Percentiles rank a stretch among this genome's conserved stretches.
Conservation (phyloP, 92 coral and sea anemone genomes). For the Siderastrea radians region DNA sequence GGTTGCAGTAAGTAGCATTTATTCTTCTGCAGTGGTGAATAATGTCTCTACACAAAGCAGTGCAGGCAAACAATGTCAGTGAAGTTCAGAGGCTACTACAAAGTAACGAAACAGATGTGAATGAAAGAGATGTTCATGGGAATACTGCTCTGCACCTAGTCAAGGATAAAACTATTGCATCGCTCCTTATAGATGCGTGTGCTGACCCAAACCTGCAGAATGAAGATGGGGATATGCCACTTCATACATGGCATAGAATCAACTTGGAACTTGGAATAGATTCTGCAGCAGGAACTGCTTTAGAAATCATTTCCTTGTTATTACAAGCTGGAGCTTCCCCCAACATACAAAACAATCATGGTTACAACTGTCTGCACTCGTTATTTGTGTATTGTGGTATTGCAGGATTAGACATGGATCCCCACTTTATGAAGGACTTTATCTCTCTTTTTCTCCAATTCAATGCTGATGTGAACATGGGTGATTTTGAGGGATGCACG, state of each 20-base stretch:
- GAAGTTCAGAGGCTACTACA: neutral
- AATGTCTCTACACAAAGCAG: neutral
- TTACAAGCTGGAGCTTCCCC: conserved; percentile 62
- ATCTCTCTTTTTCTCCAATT: conserved; percentile 35
- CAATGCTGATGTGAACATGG: conserved; percentile 38
- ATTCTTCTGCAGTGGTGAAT: no score
- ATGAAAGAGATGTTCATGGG: conserved; percentile 43
- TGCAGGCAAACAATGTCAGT: neutral
- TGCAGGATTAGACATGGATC: conserved; percentile 36
- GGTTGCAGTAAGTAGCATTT: neutral
- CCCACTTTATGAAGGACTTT: neutral
- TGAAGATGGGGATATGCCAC: conserved; percentile 45
- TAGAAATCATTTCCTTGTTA: conserved; percentile 37
- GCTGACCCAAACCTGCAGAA: conserved; percentile 54
- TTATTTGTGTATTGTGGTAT: conserved; percentile 52
- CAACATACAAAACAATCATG: conserved; percentile 51
- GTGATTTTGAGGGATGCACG: conserved; percentile 58
- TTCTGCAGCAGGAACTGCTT: neutral
- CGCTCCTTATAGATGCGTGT: conserved; percentile 20
- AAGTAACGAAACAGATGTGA: conserved; percentile 1
- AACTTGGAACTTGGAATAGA: neutral
- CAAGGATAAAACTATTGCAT: conserved; percentile 34
- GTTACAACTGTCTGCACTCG: conserved; percentile 41
- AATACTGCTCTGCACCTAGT: conserved; percentile 46
- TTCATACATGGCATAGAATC: conserved; percentile 11